These are phyloP conservation scores for Drosophila willistoni DNA, from an alignment of 1,140 invertebrate species.

Conservation along the genomic window DNA sequence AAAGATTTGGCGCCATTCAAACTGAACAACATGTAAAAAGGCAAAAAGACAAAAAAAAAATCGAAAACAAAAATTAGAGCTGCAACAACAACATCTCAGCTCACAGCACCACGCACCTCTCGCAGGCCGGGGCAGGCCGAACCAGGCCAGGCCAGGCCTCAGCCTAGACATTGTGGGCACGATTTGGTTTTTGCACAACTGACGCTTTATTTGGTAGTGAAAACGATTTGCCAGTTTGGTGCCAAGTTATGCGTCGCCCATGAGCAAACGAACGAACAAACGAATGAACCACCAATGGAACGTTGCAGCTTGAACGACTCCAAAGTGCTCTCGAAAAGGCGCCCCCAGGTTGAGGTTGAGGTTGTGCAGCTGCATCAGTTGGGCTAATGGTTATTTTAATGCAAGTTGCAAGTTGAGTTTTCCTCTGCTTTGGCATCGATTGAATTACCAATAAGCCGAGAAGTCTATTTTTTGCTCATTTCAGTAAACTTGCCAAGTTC, in stretches of 20 bases:
- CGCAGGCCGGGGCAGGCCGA: not conserved
- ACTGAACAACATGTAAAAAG: conserved; percentile 68
- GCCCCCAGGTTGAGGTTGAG: conserved; percentile 31
- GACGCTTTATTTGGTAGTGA: conserved; percentile 75
- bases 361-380: conserved; percentile 18
- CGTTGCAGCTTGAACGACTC: not conserved
- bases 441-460: conserved; percentile 26
- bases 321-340: conserved; percentile 21
- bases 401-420: conserved; percentile 29
- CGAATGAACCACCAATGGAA: not conserved
- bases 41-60: conserved; percentile 13
- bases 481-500: too few relatives aligned
- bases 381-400: conserved; percentile 16
- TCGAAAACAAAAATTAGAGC: conserved; percentile 28
- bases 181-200: conserved; percentile 50
- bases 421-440: conserved; percentile 30
- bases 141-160: conserved; percentile 5
- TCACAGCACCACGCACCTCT: conserved; percentile 22
- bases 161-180: conserved; percentile 52
- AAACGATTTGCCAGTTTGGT: conserved; percentile 79
- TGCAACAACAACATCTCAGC: conserved; percentile 26
- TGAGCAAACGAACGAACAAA: conserved; percentile 25
- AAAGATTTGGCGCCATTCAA: conserved; percentile 78
- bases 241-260: conserved; percentile 76
- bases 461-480: too few relatives aligned